Percentiles rank a stretch among this genome's conserved stretches.
Conservation (phyloP, 2,888 invertebrate genomes). For the Strigamia transsilvanica region DNA sequence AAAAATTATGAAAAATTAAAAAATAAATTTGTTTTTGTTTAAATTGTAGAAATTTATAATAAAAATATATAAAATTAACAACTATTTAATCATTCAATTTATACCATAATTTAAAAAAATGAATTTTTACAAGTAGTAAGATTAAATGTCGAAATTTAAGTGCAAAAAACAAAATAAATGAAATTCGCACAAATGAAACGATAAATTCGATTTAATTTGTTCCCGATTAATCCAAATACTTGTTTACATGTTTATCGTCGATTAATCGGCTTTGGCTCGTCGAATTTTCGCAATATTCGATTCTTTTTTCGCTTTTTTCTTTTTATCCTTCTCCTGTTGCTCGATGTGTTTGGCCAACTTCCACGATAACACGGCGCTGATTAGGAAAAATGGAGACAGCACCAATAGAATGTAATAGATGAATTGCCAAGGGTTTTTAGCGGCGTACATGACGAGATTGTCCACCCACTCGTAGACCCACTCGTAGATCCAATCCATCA, state of each 20-base stretch:
- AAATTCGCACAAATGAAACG: no score
- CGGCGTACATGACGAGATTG: slow-evolving; percentile 61
- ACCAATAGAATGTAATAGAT: slow-evolving; percentile 67
- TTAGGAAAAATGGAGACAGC: slow-evolving; percentile 67
- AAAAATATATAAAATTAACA: not conserved
- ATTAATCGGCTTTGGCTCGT: slow-evolving; percentile 55
- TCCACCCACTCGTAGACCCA: slow-evolving; percentile 61
- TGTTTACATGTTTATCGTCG: not conserved
- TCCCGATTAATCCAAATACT: not conserved
- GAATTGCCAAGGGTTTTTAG: slow-evolving; percentile 65
- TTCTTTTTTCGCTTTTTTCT: slow-evolving; percentile 64
- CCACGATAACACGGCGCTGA: slow-evolving; percentile 68
- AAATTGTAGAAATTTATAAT: not conserved
- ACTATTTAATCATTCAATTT: not conserved
- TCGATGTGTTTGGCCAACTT: slow-evolving; percentile 68
- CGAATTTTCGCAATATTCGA: slow-evolving; percentile 62
- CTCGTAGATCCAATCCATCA: slow-evolving; percentile 14
- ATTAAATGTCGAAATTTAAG: not conserved
- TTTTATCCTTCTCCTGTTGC: slow-evolving; percentile 67
- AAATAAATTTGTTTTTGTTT: not conserved
- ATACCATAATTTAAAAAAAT: not conserved
- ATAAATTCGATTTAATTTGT: not conserved
- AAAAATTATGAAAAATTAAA: not conserved
- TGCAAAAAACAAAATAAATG: no score
- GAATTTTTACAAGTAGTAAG: not conserved